Percentiles rank a stretch among this genome's conserved stretches.
These are phyloP conservation scores for Coturnix japonica DNA, from an alignment of 2,113 vertebrate genomes.

Conservation along the genomic window DNA sequence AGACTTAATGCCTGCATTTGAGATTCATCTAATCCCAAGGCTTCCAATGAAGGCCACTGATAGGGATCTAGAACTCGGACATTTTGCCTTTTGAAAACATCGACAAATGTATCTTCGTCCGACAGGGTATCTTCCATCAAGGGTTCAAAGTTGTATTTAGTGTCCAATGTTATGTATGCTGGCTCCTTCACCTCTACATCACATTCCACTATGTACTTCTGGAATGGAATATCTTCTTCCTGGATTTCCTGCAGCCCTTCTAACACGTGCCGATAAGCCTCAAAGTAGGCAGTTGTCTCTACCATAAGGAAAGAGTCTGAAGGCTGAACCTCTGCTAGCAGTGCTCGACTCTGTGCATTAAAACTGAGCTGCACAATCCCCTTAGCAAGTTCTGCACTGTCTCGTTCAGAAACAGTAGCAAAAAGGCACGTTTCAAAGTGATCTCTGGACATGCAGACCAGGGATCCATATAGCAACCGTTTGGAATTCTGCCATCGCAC, in stretches of 20 bases:
- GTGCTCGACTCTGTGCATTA: slow-evolving; percentile 79
- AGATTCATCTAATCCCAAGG: slow-evolving; percentile 88
- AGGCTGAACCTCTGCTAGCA: slow-evolving; percentile 78
- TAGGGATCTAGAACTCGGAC: slow-evolving; percentile 75
- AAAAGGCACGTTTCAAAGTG: slow-evolving; percentile 91
- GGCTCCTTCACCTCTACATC: slow-evolving; percentile 78
- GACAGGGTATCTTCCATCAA: slow-evolving; percentile 59
- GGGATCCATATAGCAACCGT: slow-evolving; percentile 89
- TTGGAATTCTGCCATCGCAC: slow-evolving; percentile 94
- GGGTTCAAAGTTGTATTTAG: slow-evolving; percentile 79
- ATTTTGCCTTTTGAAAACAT: background rate
- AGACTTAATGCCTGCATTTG: slow-evolving; percentile 88
- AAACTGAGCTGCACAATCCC: slow-evolving; percentile 88
- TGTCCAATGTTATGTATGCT: slow-evolving; percentile 76
- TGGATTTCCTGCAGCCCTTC: slow-evolving; percentile 87
- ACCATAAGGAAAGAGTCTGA: slow-evolving; percentile 91
- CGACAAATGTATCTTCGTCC: background rate
- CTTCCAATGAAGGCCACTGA: slow-evolving; percentile 86
- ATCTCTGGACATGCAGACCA: slow-evolving; percentile 92
- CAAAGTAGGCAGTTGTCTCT: slow-evolving; percentile 94
- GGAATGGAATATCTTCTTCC: slow-evolving; percentile 88
- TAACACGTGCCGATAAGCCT: slow-evolving; percentile 91
- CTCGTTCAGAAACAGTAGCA: slow-evolving; percentile 88
- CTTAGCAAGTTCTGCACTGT: slow-evolving; percentile 72
- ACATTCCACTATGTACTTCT: slow-evolving; percentile 93